Evolutionary conservation across 2,113 vertebrate species (phyloP).

Genomic region (Oreochromis niloticus): DNA sequence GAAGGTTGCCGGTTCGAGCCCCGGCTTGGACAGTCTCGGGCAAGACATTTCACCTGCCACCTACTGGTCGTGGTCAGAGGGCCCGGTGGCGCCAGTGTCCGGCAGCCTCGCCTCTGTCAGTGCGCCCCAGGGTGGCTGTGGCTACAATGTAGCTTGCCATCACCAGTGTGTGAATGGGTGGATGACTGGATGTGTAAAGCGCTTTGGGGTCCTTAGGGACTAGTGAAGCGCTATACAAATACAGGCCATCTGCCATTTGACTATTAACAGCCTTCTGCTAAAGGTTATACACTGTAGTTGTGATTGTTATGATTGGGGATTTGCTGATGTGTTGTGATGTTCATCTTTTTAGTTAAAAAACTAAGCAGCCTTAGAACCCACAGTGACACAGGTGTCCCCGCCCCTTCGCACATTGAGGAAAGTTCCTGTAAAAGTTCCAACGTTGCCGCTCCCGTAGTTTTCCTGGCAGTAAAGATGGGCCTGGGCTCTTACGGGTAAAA

Average conservation of each 20-base stretch:
- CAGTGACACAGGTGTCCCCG: neutral
- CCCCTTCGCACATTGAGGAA: neutral
- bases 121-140: too few species aligned
- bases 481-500: rapidly evolving
- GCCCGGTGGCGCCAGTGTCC: too few species aligned
- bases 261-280: neutral
- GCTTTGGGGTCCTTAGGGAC: too few species aligned
- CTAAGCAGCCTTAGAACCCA: rapidly evolving
- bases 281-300: rapidly evolving
- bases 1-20: too few species aligned
- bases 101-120: too few species aligned
- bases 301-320: neutral
- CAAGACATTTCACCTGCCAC: too few species aligned
- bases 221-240: too few species aligned
- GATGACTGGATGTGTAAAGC: too few species aligned
- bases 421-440: neutral
- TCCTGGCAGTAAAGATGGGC: neutral
- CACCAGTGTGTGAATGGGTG: too few species aligned
- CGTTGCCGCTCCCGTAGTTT: rapidly evolving
- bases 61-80: too few species aligned
- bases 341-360: neutral
- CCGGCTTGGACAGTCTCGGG: too few species aligned
- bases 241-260: neutral
- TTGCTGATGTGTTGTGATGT: neutral
- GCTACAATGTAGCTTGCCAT: too few species aligned